Conservation (phyloP, 2,113 vertebrate genomes). For the Illadopsis cleaveri region DNA sequence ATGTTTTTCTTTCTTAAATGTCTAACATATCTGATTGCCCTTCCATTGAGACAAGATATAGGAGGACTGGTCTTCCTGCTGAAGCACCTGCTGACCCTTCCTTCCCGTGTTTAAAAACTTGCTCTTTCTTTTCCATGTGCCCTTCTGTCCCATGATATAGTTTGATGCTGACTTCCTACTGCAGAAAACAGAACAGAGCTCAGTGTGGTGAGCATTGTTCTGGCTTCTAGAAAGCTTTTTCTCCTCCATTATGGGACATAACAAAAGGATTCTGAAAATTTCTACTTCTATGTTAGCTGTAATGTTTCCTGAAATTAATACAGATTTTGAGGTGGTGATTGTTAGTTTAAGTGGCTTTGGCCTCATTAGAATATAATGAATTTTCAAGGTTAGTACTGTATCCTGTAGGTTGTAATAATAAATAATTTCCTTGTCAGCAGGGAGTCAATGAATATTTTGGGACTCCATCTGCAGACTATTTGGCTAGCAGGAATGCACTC, state of each 20-base stretch:
- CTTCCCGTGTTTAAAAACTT: not conserved
- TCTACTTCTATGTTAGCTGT: not conserved
- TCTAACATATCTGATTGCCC: not conserved
- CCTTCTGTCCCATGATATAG: accelerated
- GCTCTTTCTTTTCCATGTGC: not conserved
- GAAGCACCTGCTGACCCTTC: not conserved
- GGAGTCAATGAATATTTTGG: slow-evolving; percentile 70
- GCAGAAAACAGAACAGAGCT: not conserved
- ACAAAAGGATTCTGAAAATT: not conserved
- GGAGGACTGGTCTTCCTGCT: not conserved
- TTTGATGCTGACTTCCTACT: not conserved
- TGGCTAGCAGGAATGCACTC: slow-evolving; percentile 43
- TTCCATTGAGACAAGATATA: not conserved
- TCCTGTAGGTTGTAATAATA: slow-evolving; percentile 69
- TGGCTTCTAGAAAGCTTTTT: not conserved
- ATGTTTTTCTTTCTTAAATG: not conserved
- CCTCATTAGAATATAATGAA: slow-evolving; percentile 58
- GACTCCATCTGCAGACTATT: slow-evolving; percentile 65
- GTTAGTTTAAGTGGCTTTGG: slow-evolving; percentile 9
- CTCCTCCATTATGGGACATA: not conserved
- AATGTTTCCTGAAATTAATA: slow-evolving; percentile 10
- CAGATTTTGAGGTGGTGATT: not conserved
- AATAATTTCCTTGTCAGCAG: slow-evolving; percentile 68
- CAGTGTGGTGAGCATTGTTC: not conserved
- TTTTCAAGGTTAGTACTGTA: slow-evolving; percentile 67